phyloP scores from a whole-genome alignment of 1,140 invertebrate genomes.

The Eriocheir sinensis region DNA sequence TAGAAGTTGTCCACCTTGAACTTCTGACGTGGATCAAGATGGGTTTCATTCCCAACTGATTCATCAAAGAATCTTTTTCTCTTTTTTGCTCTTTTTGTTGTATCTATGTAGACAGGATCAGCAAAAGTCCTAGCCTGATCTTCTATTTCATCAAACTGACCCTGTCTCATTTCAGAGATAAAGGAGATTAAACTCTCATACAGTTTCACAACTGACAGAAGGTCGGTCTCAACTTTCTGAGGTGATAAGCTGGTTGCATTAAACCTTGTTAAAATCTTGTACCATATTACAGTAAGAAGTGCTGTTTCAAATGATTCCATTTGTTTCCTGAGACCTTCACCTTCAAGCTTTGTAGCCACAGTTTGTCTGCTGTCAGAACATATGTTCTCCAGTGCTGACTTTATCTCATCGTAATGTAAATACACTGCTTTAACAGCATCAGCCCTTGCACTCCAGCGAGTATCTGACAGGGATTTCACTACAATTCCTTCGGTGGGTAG shows the following conservation, averaged over 20 bases:
- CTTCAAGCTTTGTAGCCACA: constrained; percentile 45
- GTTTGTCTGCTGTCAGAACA: constrained; percentile 47
- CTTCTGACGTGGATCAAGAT: constrained; percentile 54
- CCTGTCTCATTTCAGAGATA: constrained; percentile 39
- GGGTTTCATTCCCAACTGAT: constrained; percentile 42
- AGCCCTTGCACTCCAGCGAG: constrained; percentile 40
- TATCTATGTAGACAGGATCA: constrained; percentile 54
- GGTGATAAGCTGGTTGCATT: constrained; percentile 55
- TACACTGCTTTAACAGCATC: constrained; percentile 52
- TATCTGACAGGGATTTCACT: constrained; percentile 44
- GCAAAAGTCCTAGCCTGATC: constrained; percentile 55
- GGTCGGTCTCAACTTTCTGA: constrained; percentile 29
- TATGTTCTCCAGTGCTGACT: constrained; percentile 47
- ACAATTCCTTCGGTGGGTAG: constrained; percentile 1
- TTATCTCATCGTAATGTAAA: constrained; percentile 51
- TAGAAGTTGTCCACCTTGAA: constrained; percentile 50
- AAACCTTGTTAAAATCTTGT: constrained; percentile 50
- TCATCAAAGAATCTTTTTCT: constrained; percentile 52
- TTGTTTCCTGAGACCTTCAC: constrained; percentile 41
- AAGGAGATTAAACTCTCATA: constrained; percentile 46
- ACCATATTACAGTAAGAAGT: constrained; percentile 49
- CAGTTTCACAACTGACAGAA: constrained; percentile 54
- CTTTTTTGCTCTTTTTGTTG: constrained; percentile 47
- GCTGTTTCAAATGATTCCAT: constrained; percentile 50
- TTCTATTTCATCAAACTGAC: constrained; percentile 50